A percentile compares a stretch with the other conserved stretches of the same genome.
Conservation (phyloP, 1,140 invertebrate genomes). For the Cydia pomonella region DNA sequence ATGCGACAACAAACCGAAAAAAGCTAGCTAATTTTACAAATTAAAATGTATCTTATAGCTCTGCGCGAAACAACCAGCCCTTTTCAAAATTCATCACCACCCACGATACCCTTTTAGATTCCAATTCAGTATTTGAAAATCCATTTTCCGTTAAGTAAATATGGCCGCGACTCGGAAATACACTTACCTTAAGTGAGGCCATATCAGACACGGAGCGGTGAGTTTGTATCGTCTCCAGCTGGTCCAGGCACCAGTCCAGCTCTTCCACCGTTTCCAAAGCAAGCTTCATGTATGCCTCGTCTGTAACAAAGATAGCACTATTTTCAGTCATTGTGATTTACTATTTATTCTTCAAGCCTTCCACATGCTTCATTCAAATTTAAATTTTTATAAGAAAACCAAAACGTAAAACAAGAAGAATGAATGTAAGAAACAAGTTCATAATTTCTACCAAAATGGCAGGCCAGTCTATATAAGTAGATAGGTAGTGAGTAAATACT, state of each 20-base stretch:
- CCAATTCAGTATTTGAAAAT: constrained; percentile 2
- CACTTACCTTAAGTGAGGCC: constrained; percentile 97
- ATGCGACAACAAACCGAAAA: background rate
- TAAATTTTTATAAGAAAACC: too few relatives aligned
- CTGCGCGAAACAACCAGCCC: background rate
- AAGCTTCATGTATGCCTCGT: constrained; percentile 95
- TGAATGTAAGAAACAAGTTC: too few relatives aligned
- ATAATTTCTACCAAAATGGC: too few relatives aligned
- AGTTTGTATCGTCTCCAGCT: constrained; percentile 99
- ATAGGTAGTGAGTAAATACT: too few relatives aligned
- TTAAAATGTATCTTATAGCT: background rate
- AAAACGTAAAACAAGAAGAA: too few relatives aligned
- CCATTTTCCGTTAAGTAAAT: constrained; percentile 13
- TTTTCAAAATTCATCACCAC: constrained; percentile 14
- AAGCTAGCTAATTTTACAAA: background rate
- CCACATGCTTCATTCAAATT: background rate
- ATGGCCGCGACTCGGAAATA: background rate
- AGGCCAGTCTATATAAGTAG: too few relatives aligned
- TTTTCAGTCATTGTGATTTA: background rate
- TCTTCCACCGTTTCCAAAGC: constrained; percentile 98
- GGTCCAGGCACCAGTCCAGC: constrained; percentile 99
- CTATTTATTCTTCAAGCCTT: too few relatives aligned
- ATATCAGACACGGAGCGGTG: constrained; percentile 99
- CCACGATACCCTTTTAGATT: background rate
- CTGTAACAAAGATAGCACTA: constrained; percentile 76